phyloP scores from a whole-genome alignment of 2,888 invertebrate species.

The Autographa pulchrina region DNA sequence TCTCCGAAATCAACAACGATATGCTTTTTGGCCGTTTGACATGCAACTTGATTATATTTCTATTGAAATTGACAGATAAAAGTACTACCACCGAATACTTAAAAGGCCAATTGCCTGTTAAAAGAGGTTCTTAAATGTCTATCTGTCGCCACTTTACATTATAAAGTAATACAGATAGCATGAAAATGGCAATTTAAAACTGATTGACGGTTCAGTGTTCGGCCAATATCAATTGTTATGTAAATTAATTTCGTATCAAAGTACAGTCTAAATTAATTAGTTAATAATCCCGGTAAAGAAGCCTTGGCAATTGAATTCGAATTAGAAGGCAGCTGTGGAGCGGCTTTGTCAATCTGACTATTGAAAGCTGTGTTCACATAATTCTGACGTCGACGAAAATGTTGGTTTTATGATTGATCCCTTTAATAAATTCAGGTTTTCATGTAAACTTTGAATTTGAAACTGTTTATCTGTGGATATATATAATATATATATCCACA shows the following conservation, averaged over 20 bases:
- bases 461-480: too few relatives aligned
- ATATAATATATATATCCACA: too few relatives aligned
- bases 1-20: neutral
- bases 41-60: too few relatives aligned
- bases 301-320: neutral
- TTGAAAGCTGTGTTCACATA: neutral
- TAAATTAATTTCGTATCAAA: neutral
- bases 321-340: neutral
- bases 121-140: too few relatives aligned
- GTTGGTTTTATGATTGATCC: neutral
- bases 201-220: too few relatives aligned
- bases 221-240: neutral
- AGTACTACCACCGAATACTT: too few relatives aligned
- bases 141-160: too few relatives aligned
- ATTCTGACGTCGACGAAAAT: neutral
- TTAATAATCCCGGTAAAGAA: constrained; percentile 1
- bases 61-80: too few relatives aligned
- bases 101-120: too few relatives aligned
- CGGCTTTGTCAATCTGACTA: neutral
- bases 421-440: neutral
- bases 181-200: too few relatives aligned
- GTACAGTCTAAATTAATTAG: neutral
- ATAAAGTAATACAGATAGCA: too few relatives aligned
- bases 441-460: too few relatives aligned
- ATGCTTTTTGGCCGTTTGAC: neutral